Conservation (phyloP, 1,140 invertebrate genomes). For the Portunus trituberculatus region DNA sequence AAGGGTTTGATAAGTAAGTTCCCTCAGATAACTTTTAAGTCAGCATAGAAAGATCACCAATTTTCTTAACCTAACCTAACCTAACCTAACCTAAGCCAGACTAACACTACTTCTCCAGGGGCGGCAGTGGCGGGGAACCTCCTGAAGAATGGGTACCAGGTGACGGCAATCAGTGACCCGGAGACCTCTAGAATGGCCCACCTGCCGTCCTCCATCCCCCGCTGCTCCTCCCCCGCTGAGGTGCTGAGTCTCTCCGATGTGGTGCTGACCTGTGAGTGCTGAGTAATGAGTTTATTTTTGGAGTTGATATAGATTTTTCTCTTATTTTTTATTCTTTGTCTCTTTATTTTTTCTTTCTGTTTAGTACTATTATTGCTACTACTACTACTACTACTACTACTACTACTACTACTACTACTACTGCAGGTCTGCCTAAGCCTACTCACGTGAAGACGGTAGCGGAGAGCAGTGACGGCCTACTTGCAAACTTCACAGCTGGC, state of each 20-base stretch:
- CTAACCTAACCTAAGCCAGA: too few relatives aligned
- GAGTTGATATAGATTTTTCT: too few relatives aligned
- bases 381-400: constrained; percentile 17
- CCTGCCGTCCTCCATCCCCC: constrained; percentile 37
- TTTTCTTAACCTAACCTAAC: too few relatives aligned
- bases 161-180: constrained; percentile 62
- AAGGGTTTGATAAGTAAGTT: too few relatives aligned
- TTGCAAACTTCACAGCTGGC: constrained; percentile 52
- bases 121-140: constrained; percentile 74
- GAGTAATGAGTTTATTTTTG: background rate
- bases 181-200: background rate
- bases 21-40: too few relatives aligned
- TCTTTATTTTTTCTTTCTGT: too few relatives aligned
- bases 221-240: constrained; percentile 44
- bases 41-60: too few relatives aligned
- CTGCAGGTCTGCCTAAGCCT: constrained; percentile 74
- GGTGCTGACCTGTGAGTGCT: constrained; percentile 72
- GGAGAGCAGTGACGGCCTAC: constrained; percentile 69
- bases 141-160: constrained; percentile 67
- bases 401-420: background rate
- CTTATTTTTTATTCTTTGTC: too few relatives aligned
- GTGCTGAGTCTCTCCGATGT: constrained; percentile 74
- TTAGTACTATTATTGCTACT: too few relatives aligned
- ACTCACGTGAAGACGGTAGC: constrained; percentile 59
- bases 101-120: constrained; percentile 34